Percentiles rank a stretch among this genome's conserved stretches.
Evolutionary conservation across 35 echinoderm and acorn worm species (phyloP).

Genomic region (Ophioderma brevispina): DNA sequence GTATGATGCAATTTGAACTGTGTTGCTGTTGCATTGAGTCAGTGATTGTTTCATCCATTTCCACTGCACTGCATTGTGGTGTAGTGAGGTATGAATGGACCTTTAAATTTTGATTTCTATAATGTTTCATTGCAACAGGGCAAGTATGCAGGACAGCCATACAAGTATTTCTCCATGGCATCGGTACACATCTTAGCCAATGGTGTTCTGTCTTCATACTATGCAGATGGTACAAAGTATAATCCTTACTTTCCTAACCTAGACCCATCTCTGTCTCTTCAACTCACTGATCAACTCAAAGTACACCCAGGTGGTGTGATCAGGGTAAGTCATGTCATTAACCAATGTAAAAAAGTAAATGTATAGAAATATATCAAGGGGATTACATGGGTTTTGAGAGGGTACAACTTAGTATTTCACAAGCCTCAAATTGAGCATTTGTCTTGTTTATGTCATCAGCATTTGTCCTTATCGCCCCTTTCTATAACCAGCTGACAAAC

Average conservation of each 20-base stretch:
- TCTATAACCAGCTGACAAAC: no score
- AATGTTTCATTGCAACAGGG: constrained; percentile 29
- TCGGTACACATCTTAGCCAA: constrained; percentile 63
- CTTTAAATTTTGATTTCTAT: not conserved
- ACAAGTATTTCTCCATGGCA: constrained; percentile 49
- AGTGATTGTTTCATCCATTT: not conserved
- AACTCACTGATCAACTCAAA: constrained; percentile 44
- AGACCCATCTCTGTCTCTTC: constrained; percentile 60
- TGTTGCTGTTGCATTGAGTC: not conserved
- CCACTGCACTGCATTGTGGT: not conserved
- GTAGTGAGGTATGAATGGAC: not conserved
- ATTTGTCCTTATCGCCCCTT: no score
- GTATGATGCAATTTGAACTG: not conserved
- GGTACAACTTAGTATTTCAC: not conserved
- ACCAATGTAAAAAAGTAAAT: not conserved
- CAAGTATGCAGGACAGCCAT: constrained; percentile 9
- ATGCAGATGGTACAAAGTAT: not conserved
- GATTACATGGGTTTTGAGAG: not conserved
- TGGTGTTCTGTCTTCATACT: constrained; percentile 62
- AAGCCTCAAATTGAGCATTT: not conserved
- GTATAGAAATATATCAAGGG: not conserved
- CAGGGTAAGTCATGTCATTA: constrained; percentile 49
- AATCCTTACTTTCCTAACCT: constrained; percentile 20
- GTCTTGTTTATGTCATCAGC: not conserved
- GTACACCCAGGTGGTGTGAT: constrained; percentile 77